Percentiles rank a stretch among this genome's conserved stretches.
Evolutionary conservation across 2,888 invertebrate genomes (phyloP).

Genomic region (Diarsia rubi): DNA sequence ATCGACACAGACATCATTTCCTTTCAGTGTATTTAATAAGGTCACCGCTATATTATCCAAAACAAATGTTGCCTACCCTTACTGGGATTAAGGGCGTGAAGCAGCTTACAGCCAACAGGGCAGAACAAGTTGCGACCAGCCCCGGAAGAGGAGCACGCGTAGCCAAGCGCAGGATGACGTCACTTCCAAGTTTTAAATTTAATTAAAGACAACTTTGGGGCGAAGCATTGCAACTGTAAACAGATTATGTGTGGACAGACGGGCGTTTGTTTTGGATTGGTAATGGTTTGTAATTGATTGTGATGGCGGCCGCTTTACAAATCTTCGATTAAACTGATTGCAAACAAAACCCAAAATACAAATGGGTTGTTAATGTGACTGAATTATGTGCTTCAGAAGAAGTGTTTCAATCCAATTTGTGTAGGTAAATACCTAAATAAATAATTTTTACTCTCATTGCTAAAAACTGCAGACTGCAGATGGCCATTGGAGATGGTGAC

Average conservation of each 20-base stretch:
- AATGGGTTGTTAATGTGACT: not conserved
- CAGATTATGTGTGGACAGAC: slow-evolving; percentile 75
- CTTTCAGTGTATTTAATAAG: not conserved
- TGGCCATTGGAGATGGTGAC: no score
- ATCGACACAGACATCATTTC: not conserved
- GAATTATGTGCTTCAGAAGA: not conserved
- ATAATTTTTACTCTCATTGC: no score
- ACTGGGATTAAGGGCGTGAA: slow-evolving; percentile 7
- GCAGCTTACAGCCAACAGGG: slow-evolving; percentile 32
- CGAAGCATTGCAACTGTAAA: slow-evolving; percentile 81
- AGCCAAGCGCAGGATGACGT: slow-evolving; percentile 77
- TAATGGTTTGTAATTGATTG: slow-evolving; percentile 6
- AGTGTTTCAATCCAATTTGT: no score
- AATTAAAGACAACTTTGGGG: slow-evolving; percentile 86
- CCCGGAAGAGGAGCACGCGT: slow-evolving; percentile 71
- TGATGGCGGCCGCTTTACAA: not conserved
- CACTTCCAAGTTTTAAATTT: slow-evolving; percentile 85
- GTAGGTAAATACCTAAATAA: no score
- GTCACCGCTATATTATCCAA: not conserved
- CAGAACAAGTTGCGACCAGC: slow-evolving; percentile 63
- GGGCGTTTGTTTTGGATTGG: slow-evolving; percentile 59
- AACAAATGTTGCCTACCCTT: not conserved
- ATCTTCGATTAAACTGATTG: not conserved
- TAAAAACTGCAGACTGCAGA: no score
- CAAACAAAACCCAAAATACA: not conserved